A percentile compares a stretch with the other conserved stretches of the same genome.
Conservation (phyloP, 1,140 invertebrate species). For the Amyelois transitella region DNA sequence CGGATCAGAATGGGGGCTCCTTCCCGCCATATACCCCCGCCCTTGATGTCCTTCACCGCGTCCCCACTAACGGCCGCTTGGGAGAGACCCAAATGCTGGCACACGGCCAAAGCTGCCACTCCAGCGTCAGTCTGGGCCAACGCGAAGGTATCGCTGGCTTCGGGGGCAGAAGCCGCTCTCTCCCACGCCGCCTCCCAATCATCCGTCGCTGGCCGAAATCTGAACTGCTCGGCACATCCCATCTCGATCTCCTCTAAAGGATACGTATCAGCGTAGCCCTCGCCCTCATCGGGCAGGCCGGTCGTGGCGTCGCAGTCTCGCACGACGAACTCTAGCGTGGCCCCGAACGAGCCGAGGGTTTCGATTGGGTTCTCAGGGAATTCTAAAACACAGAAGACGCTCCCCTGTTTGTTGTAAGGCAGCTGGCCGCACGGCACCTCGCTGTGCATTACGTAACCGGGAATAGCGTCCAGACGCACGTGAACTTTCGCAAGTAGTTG, state of each 20-base stretch:
- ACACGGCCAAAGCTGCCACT: conserved; percentile 83
- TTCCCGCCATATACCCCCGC: conserved; percentile 75
- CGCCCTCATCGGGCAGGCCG: conserved; percentile 81
- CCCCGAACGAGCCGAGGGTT: conserved; percentile 86
- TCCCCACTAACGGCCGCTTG: conserved; percentile 63
- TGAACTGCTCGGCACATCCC: conserved; percentile 84
- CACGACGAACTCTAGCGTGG: conserved; percentile 93
- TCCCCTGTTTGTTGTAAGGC: conserved; percentile 89
- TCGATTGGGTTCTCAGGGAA: conserved; percentile 86
- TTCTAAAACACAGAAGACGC: conserved; percentile 88
- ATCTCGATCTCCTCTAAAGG: conserved; percentile 92
- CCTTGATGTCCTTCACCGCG: conserved; percentile 81
- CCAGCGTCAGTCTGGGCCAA: conserved; percentile 82
- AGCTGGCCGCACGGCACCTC: conserved; percentile 85
- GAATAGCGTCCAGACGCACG: conserved; percentile 88
- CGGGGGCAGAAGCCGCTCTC: conserved; percentile 23
- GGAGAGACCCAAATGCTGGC: conserved; percentile 90
- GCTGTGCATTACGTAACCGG: conserved; percentile 84
- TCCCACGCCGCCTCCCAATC: conserved; percentile 48
- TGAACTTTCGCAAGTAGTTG: conserved; percentile 94
- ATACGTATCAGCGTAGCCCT: conserved; percentile 83
- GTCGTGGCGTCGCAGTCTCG: conserved; percentile 97
- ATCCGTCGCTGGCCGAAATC: conserved; percentile 26
- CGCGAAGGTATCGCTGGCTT: conserved; percentile 43
- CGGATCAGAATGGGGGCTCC: conserved; percentile 90